A percentile compares a stretch with the other conserved stretches of the same genome.
These are phyloP conservation scores for Umimayanthus kanabou DNA, from an alignment of 92 coral and sea anemone genomes.

Conservation along the genomic window DNA sequence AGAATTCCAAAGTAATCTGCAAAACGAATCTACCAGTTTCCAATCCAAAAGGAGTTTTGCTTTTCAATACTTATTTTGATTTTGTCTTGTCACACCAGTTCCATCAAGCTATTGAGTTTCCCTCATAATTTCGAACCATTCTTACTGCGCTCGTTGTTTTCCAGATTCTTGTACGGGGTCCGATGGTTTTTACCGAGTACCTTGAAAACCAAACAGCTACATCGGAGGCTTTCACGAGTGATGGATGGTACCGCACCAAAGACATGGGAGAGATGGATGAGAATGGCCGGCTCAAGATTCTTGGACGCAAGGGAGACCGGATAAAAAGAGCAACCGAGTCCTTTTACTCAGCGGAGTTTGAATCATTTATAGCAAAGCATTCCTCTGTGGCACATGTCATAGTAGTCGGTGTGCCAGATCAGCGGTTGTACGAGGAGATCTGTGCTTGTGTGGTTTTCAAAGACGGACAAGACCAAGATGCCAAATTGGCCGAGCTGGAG, in stretches of 20 bases:
- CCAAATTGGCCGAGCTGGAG: neutral
- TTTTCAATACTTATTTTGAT: too few species aligned
- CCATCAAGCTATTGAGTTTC: neutral
- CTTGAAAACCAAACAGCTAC: neutral
- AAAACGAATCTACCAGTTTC: too few species aligned
- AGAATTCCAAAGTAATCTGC: too few species aligned
- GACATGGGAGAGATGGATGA: conserved; percentile 12
- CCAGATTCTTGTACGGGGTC: neutral
- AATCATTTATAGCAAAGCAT: neutral
- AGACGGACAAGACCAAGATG: neutral
- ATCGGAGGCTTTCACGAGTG: neutral
- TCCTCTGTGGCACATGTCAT: neutral
- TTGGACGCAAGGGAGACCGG: neutral
- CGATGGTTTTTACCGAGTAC: neutral
- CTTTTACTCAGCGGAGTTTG: neutral
- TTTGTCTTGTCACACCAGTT: too few species aligned
- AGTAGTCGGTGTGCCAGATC: conserved; percentile 9
- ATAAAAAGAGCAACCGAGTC: neutral
- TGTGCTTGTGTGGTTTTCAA: conserved; percentile 9
- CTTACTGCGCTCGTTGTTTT: neutral
- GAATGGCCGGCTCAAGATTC: neutral
- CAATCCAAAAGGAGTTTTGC: too few species aligned
- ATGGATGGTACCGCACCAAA: neutral
- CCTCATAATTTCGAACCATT: neutral
- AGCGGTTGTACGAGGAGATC: conserved; percentile 2